phyloP scores from a whole-genome alignment of 2,888 invertebrate species.

The Euplagia quadripunctaria region DNA sequence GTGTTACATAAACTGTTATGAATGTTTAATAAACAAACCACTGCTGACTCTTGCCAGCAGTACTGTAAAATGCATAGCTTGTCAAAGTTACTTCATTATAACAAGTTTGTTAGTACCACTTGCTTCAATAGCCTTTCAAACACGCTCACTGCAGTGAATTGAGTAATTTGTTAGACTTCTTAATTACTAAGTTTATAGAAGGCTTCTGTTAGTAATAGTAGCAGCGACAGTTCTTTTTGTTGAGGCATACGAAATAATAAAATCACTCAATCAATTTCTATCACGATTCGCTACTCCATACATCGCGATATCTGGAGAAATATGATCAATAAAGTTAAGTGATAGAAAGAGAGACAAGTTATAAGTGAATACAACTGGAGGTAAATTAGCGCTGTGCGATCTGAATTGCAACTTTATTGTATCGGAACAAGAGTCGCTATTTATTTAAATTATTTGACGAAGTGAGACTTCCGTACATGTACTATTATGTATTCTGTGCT shows the following conservation, averaged over 20 bases:
- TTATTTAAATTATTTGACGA: no score
- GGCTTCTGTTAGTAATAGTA: neutral
- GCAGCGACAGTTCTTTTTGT: neutral
- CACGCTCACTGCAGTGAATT: conserved; percentile 11
- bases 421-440: no score
- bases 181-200: neutral
- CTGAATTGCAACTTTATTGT: no score
- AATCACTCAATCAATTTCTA: no score
- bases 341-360: no score
- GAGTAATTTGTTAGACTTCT: conserved; percentile 15
- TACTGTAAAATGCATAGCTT: conserved; percentile 32
- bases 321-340: no score
- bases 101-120: conserved; percentile 35
- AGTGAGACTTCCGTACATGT: no score
- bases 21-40: conserved; percentile 1
- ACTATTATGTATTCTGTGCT: no score
- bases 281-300: no score
- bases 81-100: conserved; percentile 44
- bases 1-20: conserved; percentile 10
- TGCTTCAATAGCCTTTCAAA: conserved; percentile 14
- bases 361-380: no score
- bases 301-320: no score
- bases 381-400: no score
- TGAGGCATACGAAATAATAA: neutral
- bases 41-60: conserved; percentile 16